A percentile compares a stretch with the other conserved stretches of the same genome.
phyloP scores from a whole-genome alignment of 2,888 invertebrate species.

The Iphiclides podalirius region DNA sequence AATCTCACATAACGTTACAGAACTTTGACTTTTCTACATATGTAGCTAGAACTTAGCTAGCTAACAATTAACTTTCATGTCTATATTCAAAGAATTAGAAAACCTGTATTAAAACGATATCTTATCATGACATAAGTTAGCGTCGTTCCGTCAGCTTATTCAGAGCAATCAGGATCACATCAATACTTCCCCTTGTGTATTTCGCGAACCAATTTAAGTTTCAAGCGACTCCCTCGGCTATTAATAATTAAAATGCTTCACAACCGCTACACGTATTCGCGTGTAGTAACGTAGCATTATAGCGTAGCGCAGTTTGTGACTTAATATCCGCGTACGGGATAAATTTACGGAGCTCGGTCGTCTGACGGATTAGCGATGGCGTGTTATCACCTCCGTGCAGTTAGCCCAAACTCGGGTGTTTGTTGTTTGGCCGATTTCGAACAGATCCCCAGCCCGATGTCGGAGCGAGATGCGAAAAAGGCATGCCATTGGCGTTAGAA shows the following conservation, averaged over 20 bases:
- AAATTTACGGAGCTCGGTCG: conserved; percentile 51
- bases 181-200: too few species aligned
- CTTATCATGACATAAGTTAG: too few species aligned
- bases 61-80: too few species aligned
- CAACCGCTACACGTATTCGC: too few species aligned
- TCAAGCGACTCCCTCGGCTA: conserved; percentile 13
- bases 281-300: neutral
- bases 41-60: too few species aligned
- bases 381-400: conserved; percentile 66
- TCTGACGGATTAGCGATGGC: conserved; percentile 55
- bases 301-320: neutral
- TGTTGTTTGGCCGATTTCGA: conserved; percentile 20
- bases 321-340: conserved; percentile 37
- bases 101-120: too few species aligned
- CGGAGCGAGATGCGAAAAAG: neutral
- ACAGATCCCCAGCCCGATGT: conserved; percentile 11
- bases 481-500: neutral
- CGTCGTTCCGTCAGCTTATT: too few species aligned
- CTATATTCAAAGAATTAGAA: too few species aligned
- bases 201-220: too few species aligned
- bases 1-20: too few species aligned
- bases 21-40: too few species aligned
- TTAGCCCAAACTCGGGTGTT: conserved; percentile 46
- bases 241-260: conserved; percentile 1
- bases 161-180: too few species aligned